A percentile compares a stretch with the other conserved stretches of the same genome.
Evolutionary conservation across 2,888 invertebrate species (phyloP).

Genomic region (Dromius quadrimaculatus): DNA sequence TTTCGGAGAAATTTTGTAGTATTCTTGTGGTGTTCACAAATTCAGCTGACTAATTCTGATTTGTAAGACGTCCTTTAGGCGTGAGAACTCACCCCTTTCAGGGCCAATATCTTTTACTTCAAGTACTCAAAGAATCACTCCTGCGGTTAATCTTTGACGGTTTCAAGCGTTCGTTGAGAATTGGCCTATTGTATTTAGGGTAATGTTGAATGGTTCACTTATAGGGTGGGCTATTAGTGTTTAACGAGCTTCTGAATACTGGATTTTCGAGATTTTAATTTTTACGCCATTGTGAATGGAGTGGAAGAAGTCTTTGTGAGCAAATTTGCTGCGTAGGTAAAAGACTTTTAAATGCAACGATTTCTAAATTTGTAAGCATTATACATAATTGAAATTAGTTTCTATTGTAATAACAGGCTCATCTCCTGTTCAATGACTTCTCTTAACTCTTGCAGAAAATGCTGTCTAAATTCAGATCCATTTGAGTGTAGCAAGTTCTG

Average conservation of each 20-base stretch:
- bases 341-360: neutral
- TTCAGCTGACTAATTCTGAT: constrained; percentile 1
- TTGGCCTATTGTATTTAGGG: constrained; percentile 8
- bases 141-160: constrained; percentile 5
- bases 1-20: too few species aligned
- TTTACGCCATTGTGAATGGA: constrained; percentile 31
- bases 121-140: too few species aligned
- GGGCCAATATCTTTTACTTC: too few species aligned
- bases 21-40: neutral
- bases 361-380: neutral
- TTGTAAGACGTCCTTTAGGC: neutral
- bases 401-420: too few species aligned
- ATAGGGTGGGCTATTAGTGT: constrained; percentile 22
- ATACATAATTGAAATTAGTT: too few species aligned
- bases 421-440: too few species aligned
- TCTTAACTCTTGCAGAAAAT: too few species aligned
- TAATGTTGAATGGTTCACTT: constrained; percentile 28
- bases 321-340: constrained; percentile 12
- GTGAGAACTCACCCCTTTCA: constrained; percentile 25
- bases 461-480: too few species aligned
- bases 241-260: constrained; percentile 23
- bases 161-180: constrained; percentile 21
- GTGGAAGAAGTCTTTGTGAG: constrained; percentile 18
- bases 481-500: too few species aligned
- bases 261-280: constrained; percentile 31